These are phyloP conservation scores for Neoascia interrupta DNA, from an alignment of 2,888 invertebrate genomes.

Conservation along the genomic window DNA sequence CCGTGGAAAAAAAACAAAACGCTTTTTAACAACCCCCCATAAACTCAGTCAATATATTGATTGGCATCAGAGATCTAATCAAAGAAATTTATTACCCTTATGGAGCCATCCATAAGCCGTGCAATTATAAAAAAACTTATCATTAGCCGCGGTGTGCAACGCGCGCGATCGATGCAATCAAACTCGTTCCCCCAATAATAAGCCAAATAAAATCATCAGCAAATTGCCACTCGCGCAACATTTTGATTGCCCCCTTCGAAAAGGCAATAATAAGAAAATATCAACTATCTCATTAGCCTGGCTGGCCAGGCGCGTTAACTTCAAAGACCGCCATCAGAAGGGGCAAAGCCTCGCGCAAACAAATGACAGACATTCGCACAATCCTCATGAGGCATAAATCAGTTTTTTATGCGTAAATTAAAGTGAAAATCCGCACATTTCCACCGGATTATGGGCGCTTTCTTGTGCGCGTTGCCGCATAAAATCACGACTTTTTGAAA, in stretches of 20 bases:
- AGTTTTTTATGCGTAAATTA: constrained; percentile 65
- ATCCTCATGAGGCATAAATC: constrained; percentile 61
- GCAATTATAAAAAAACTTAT: constrained; percentile 44
- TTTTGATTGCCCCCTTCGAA: constrained; percentile 30
- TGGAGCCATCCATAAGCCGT: neutral
- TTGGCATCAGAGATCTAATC: constrained; percentile 44
- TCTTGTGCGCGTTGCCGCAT: too few species aligned
- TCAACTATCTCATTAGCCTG: constrained; percentile 46
- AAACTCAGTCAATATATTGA: constrained; percentile 55
- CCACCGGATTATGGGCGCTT: constrained; percentile 20
- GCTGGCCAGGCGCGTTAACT: too few species aligned
- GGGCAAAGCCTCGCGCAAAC: constrained; percentile 12
- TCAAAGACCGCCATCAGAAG: neutral
- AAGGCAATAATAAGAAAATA: constrained; percentile 23
- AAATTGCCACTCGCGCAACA: constrained; percentile 34
- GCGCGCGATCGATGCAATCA: too few species aligned
- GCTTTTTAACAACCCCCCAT: constrained; percentile 16
- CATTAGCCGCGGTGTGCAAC: too few species aligned
- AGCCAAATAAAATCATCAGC: constrained; percentile 46
- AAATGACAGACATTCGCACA: constrained; percentile 48
- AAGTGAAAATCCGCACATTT: constrained; percentile 56
- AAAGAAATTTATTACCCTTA: constrained; percentile 46
- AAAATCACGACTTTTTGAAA: constrained; percentile 56
- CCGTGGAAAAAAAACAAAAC: constrained; percentile 15
- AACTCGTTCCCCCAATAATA: too few species aligned